These are phyloP conservation scores for Apeira syringaria DNA, from an alignment of 2,888 invertebrate genomes.

Conservation along the genomic window DNA sequence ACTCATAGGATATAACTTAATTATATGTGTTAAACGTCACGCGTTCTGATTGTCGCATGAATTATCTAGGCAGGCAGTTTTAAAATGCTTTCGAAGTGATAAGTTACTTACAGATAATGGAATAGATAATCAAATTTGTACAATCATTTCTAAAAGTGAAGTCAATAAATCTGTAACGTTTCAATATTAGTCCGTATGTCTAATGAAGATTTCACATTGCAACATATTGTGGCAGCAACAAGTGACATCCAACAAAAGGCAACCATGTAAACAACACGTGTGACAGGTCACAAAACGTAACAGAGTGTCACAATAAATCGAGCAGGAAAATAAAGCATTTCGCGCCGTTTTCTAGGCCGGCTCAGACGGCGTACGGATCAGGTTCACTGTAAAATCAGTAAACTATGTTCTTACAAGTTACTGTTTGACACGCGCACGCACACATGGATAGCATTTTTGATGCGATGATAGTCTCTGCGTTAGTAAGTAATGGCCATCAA, in stretches of 20 bases:
- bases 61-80: too few species aligned
- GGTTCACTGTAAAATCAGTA: conserved; percentile 11
- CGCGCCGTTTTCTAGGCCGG: conserved; percentile 59
- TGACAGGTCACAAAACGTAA: conserved; percentile 74
- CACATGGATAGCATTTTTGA: too few species aligned
- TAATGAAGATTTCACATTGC: conserved; percentile 18
- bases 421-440: too few species aligned
- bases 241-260: conserved; percentile 29
- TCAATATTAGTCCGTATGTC: background rate
- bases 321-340: conserved; percentile 74
- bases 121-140: too few species aligned
- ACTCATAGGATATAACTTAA: too few species aligned
- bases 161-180: background rate
- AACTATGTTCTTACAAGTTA: background rate
- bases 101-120: too few species aligned
- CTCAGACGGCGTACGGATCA: conserved; percentile 49
- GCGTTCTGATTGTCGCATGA: too few species aligned
- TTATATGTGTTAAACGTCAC: too few species aligned
- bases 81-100: too few species aligned
- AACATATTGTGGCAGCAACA: conserved; percentile 18
- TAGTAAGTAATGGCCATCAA: too few species aligned
- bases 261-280: conserved; percentile 45
- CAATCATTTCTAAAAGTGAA: too few species aligned
- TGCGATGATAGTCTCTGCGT: too few species aligned
- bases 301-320: conserved; percentile 78